phyloP scores from a whole-genome alignment of 2,113 vertebrate species.

The Cheirogaleus medius region DNA sequence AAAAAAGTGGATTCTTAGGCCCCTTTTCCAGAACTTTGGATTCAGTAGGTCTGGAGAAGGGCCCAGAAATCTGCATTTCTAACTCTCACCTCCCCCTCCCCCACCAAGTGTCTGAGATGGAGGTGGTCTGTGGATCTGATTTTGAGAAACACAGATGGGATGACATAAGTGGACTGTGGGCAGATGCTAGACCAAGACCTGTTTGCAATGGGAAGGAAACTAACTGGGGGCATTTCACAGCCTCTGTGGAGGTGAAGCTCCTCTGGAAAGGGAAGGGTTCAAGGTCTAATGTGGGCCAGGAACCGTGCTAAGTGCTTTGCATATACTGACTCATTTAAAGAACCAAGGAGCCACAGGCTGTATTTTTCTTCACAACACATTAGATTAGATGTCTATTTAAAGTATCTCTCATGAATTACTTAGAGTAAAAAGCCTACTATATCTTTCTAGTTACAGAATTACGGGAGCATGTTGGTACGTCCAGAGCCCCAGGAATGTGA shows the following conservation, averaged over 20 bases:
- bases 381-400: background rate
- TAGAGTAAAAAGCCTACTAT: background rate
- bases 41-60: background rate
- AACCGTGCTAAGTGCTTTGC: background rate
- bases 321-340: background rate
- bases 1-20: background rate
- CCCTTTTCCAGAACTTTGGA: background rate
- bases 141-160: background rate
- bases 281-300: background rate
- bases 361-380: background rate
- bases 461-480: background rate
- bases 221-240: background rate
- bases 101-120: background rate
- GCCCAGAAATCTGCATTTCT: background rate
- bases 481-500: slow-evolving; percentile 52
- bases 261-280: background rate
- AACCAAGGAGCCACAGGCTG: background rate
- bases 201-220: background rate
- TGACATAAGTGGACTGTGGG: background rate
- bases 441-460: slow-evolving; percentile 8
- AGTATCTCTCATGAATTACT: background rate
- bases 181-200: background rate
- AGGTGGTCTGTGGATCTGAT: background rate
- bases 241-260: background rate
- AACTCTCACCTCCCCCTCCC: background rate